These are phyloP conservation scores for Pachliopta kotzebuea DNA, from an alignment of 2,888 invertebrate species.

Conservation along the genomic window DNA sequence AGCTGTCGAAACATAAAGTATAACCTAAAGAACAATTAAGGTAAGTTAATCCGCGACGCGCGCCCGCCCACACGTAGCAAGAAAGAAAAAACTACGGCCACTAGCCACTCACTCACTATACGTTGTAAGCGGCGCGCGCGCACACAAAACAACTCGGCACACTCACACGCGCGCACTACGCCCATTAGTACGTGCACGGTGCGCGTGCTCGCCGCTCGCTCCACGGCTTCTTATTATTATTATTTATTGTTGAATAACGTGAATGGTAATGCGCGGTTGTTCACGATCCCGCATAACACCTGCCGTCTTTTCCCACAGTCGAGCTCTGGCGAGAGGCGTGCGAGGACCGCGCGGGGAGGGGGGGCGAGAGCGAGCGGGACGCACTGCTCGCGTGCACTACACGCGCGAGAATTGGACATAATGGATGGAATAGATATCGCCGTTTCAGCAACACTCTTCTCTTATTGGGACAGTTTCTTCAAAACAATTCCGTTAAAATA, in stretches of 20 bases:
- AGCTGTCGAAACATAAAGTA: constrained; percentile 47
- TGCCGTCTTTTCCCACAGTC: constrained; percentile 82
- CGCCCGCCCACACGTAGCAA: constrained; percentile 72
- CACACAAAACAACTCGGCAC: constrained; percentile 42
- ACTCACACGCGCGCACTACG: constrained; percentile 52
- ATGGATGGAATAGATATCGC: constrained; percentile 45
- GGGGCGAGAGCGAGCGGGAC: constrained; percentile 65
- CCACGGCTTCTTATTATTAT: constrained; percentile 79
- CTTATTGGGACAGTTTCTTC: constrained; percentile 22
- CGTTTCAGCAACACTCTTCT: constrained; percentile 5
- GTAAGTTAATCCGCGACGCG: constrained; percentile 67
- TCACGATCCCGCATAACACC: constrained; percentile 82
- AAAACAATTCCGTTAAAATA: constrained; percentile 22
- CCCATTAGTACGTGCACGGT: constrained; percentile 70
- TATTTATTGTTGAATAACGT: constrained; percentile 81
- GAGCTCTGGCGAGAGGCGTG: constrained; percentile 60
- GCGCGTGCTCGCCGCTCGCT: constrained; percentile 79
- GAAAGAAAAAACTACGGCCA: constrained; percentile 58
- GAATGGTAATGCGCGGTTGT: constrained; percentile 81
- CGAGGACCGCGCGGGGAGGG: constrained; percentile 73
- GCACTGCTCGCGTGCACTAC: constrained; percentile 57
- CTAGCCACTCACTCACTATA: constrained; percentile 51
- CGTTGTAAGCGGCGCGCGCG: constrained; percentile 38
- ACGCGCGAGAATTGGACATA: constrained; percentile 54
- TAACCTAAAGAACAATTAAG: constrained; percentile 67